Percentiles rank a stretch among this genome's conserved stretches.
phyloP scores from a whole-genome alignment of 2,797 vertebrate species.

The Macropus fuliginosus region DNA sequence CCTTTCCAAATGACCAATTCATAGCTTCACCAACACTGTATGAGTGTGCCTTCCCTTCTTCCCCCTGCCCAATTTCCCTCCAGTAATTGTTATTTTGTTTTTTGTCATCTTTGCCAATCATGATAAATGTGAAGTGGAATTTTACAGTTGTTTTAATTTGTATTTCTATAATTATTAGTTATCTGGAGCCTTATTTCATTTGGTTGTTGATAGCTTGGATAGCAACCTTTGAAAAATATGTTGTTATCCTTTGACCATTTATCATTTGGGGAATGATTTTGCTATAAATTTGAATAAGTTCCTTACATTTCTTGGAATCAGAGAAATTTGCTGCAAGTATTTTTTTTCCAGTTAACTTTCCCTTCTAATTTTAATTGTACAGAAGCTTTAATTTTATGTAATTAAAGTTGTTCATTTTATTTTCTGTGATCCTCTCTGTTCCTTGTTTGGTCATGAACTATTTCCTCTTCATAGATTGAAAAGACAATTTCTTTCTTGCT shows the following conservation, averaged over 20 bases:
- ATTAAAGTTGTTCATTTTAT: not conserved
- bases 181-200: not conserved
- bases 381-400: not conserved
- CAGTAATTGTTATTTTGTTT: not conserved
- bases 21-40: not conserved
- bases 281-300: not conserved
- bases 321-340: not conserved
- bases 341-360: not conserved
- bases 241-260: not conserved
- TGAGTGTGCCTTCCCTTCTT: not conserved
- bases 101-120: not conserved
- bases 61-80: not conserved
- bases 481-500: not conserved
- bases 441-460: not conserved
- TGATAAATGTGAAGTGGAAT: not conserved
- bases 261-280: not conserved
- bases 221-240: not conserved
- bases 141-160: not conserved
- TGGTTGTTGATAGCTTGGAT: not conserved
- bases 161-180: not conserved
- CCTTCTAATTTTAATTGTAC: not conserved
- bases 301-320: not conserved
- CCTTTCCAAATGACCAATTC: not conserved
- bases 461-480: not conserved
- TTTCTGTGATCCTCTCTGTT: not conserved